Base-by-base conservation (phyloP, 2,797 vertebrate genomes). In the Apodemus agrarius region DNA sequence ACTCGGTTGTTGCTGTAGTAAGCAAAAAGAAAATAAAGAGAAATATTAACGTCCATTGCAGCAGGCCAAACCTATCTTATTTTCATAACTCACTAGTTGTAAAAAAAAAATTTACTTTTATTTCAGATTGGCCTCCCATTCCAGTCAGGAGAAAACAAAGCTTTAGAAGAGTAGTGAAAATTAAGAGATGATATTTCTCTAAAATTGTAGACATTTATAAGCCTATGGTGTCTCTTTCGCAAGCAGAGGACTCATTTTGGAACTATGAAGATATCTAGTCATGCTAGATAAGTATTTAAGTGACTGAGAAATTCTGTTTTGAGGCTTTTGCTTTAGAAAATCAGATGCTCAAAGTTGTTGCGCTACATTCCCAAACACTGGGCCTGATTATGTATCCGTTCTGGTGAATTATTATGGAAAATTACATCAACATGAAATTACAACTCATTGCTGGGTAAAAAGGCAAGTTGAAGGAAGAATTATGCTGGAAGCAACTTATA, bases 1-100 rank as follows among this genome's bases (percentile, higher is more conserved):
- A n/a, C 34, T 89, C 26, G 63, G 19, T 12, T 24, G n/a, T 21
- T 72, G 17, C 37, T 94, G 86, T 61, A 61, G 4, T 43, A 82
- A 89, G 54, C 31, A 90, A 49, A 52, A 87, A 7, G 26, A 84
- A 96, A 82, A 46, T 72, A 12, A 91, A 82, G 54, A 29, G 83
- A 84, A 91, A 90, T 75, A 75, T 76, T 83, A 80, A 84, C 84
- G 34, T 22, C 11, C 88, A 82, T 85, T 37, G 87, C 16, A 81
- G 63, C 57, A 69, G 93, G 22, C 83, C 43, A 96, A 57, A 90
- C 89, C 91, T 79, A 72, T 93, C 91, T 76, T 88, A 92, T 76
- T 79, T 59, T 63, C 67, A 81, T 72, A 96, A 96, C 72, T 90
- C 93, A 76, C 72, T 78, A 85, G 29, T 46, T 94, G 54, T 93